Conservation (phyloP, 2,113 vertebrate species). For the Neofelis nebulosa region DNA sequence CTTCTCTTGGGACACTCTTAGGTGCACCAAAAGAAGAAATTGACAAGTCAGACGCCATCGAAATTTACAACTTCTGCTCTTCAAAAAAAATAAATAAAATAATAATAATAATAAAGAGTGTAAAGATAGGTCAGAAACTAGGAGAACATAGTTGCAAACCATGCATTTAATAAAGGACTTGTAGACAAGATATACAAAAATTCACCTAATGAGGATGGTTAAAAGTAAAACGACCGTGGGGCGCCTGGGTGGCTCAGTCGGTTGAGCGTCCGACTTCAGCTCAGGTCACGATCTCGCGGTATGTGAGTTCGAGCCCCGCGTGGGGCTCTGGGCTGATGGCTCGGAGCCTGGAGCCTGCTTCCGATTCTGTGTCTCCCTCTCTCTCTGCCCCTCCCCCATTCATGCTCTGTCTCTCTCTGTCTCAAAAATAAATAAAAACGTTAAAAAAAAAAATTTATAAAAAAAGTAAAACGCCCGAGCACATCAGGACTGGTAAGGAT, state of each 20-base stretch:
- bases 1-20: neutral
- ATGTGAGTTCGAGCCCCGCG: no score
- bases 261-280: no score
- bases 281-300: no score
- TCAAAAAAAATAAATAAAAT: neutral
- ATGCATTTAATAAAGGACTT: neutral
- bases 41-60: neutral
- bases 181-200: neutral
- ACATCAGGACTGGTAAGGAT: neutral
- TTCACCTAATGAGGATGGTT: neutral
- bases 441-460: no score
- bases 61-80: neutral
- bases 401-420: no score
- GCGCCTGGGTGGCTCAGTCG: no score
- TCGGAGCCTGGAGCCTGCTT: no score
- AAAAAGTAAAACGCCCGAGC: no score
- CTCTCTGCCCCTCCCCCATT: no score
- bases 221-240: neutral
- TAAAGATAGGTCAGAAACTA: neutral
- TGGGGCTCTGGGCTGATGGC: no score
- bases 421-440: no score
- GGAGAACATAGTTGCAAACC: neutral
- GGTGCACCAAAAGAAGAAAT: neutral
- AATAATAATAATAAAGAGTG: neutral
- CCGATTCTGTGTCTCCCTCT: no score